phyloP scores from a whole-genome alignment of 2,113 vertebrate species.

The Menura novaehollandiae region DNA sequence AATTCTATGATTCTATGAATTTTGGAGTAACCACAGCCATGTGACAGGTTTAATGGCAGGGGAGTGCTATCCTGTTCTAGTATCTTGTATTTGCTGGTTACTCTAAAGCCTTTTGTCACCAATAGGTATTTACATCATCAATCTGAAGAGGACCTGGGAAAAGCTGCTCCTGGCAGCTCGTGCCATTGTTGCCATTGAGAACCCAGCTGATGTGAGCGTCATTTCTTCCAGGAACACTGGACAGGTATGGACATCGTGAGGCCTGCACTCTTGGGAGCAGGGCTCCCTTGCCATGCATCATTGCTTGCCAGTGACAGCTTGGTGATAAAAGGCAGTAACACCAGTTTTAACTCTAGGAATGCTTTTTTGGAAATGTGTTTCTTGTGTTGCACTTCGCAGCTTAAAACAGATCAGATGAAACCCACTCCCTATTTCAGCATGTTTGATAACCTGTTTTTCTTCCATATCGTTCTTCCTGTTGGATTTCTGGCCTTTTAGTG shows the following conservation, averaged over 20 bases:
- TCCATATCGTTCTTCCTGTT: background rate
- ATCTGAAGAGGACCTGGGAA: constrained; percentile 97
- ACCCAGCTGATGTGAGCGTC: constrained; percentile 96
- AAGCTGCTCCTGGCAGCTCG: constrained; percentile 95
- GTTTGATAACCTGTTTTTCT: background rate
- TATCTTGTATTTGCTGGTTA: background rate
- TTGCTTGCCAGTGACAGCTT: background rate
- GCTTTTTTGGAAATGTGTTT: rapidly evolving
- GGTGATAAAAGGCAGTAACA: background rate
- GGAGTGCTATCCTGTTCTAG: rapidly evolving
- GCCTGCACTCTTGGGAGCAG: background rate
- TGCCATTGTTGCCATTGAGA: constrained; percentile 97
- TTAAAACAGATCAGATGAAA: background rate
- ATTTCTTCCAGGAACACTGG: constrained; percentile 98
- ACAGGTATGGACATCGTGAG: constrained; percentile 77
- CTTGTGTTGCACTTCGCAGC: background rate
- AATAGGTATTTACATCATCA: constrained; percentile 95
- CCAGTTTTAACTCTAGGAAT: background rate
- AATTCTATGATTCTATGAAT: constrained; percentile 1
- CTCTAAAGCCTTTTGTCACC: background rate
- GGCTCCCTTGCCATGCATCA: background rate
- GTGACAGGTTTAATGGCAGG: background rate
- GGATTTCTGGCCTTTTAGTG: background rate
- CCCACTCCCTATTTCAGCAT: rapidly evolving
- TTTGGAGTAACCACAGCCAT: constrained; percentile 76